Base-by-base conservation (phyloP, 1,140 invertebrate genomes). In the Dendroctonus ponderosae region DNA sequence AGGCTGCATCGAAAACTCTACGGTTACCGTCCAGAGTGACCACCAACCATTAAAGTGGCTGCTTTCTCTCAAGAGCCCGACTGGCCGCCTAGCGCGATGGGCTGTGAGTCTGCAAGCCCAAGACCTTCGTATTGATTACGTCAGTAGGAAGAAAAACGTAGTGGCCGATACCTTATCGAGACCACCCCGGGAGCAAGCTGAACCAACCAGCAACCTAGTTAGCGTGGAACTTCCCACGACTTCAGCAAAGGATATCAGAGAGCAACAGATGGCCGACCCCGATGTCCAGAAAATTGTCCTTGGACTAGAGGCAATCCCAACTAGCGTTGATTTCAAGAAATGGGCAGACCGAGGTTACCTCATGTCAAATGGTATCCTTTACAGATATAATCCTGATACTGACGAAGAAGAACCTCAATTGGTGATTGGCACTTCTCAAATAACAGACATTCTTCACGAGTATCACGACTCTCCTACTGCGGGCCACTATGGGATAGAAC, bases 401-500 rank as follows among this genome's bases (percentile, higher is more conserved):
- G 53, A 63, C 46, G 69, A 70, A 56, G 69, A 64, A n/a, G 12
- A 48, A 8, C 9, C 39, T 3, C 7, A 15, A 41, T 39, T 2
- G 2, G 53, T 56, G 8, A 38, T 56, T 56, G 2, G 3, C 3
- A 40, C 7, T n/a, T 37, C 9, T 11, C 38, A 66, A 62, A 8
- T 43, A 71, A 6, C 6, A 76, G 14, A 7, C 61, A 7, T 41
- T 53, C 14, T 56, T 7, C 26, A 56, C 11, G 53, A 7, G 12
- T 72, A 72, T 62, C 76, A 78, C 50, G 73, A 76, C 42, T 52
- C 64, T 5, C 56, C 70, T 7, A 64, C 58, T 3, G 71, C 76
- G 40, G 74, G 74, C 11, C 74, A 77, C 57, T 74, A 68, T 53
- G 72, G 72, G 9, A 65, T 66, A 5, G 69, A 78, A 0, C 67